Conservation (phyloP, 2,797 vertebrate species). For the Echeneis naucrates region DNA sequence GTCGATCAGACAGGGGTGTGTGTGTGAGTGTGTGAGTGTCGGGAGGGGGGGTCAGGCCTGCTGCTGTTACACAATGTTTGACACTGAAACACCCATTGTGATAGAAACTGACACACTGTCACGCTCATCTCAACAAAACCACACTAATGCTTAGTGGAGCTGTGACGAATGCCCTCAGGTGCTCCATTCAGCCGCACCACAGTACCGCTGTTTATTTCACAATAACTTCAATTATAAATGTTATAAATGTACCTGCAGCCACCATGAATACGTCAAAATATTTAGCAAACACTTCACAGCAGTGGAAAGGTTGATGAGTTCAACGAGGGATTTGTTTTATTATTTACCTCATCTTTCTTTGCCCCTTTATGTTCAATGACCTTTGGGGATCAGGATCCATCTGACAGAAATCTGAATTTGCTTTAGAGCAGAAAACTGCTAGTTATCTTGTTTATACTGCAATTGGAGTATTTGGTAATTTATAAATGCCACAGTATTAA, state of each 20-base stretch:
- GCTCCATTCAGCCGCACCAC: constrained; percentile 37
- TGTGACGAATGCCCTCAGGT: constrained; percentile 59
- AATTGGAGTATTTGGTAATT: background rate
- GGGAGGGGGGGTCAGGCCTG: constrained; percentile 54
- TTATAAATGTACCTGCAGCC: constrained; percentile 62
- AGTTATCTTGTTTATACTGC: too few species aligned
- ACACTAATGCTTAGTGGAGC: constrained; percentile 67
- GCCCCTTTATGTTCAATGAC: too few species aligned
- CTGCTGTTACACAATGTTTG: constrained; percentile 49
- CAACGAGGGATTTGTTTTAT: background rate
- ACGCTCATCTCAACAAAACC: constrained; percentile 53
- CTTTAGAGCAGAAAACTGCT: background rate
- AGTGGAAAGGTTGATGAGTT: constrained; percentile 13
- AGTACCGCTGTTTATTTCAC: constrained; percentile 54
- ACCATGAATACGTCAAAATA: constrained; percentile 20
- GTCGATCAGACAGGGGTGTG: constrained; percentile 77
- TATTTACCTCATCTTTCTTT: background rate
- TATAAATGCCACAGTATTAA: background rate
- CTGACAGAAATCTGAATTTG: too few species aligned
- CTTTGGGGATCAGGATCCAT: too few species aligned
- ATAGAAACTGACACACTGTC: constrained; percentile 54
- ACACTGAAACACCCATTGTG: constrained; percentile 40
- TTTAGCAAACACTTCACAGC: constrained; percentile 26
- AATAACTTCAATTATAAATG: constrained; percentile 67
- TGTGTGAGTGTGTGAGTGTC: too few species aligned